A percentile compares a stretch with the other conserved stretches of the same genome.
phyloP scores from a whole-genome alignment of 2,888 invertebrate genomes.

The Cabera pusaria region DNA sequence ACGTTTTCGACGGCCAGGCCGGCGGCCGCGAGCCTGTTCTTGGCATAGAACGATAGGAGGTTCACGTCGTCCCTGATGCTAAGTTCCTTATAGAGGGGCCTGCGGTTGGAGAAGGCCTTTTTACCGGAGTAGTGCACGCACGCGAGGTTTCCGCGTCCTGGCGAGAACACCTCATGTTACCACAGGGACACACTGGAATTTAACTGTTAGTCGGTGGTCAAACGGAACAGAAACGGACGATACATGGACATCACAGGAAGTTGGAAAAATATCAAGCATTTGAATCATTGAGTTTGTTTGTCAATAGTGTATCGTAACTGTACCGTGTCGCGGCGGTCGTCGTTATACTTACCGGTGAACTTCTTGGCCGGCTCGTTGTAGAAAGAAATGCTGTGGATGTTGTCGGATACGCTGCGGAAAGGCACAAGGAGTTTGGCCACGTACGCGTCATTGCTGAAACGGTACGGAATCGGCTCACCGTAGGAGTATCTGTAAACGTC shows the following conservation, averaged over 20 bases:
- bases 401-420: constrained; percentile 84
- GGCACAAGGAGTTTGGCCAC: constrained; percentile 87
- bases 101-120: constrained; percentile 89
- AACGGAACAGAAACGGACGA: constrained; percentile 35
- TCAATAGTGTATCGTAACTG: constrained; percentile 32
- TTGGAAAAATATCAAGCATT: constrained; percentile 31
- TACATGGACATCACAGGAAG: constrained; percentile 29
- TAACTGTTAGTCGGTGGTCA: constrained; percentile 62
- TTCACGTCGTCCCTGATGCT: constrained; percentile 93
- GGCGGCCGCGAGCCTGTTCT: constrained; percentile 88
- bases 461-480: constrained; percentile 81
- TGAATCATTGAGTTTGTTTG: constrained; percentile 39
- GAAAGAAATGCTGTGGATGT: constrained; percentile 85
- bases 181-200: constrained; percentile 65
- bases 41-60: constrained; percentile 93
- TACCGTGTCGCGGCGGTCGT: constrained; percentile 30
- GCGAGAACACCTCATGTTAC: constrained; percentile 74
- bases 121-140: constrained; percentile 93
- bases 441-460: constrained; percentile 88
- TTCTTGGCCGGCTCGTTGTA: constrained; percentile 87
- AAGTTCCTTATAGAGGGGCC: constrained; percentile 88
- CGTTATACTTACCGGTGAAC: constrained; percentile 84
- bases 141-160: constrained; percentile 92
- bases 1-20: constrained; percentile 73
- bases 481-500: constrained; percentile 75